phyloP scores from a whole-genome alignment of 2,113 vertebrate genomes.

The Diadophis punctatus region DNA sequence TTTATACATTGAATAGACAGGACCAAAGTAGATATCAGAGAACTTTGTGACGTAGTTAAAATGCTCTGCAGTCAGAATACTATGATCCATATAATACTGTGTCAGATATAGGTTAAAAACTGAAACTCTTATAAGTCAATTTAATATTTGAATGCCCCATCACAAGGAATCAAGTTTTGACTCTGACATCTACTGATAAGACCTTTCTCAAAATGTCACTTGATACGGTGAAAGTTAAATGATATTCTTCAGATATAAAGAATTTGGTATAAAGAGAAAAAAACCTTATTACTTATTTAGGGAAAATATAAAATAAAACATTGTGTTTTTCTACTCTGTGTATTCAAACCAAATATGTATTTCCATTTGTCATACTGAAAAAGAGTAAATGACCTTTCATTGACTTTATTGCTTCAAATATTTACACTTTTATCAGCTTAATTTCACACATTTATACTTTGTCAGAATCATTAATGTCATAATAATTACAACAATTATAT shows the following conservation, averaged over 20 bases:
- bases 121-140: neutral
- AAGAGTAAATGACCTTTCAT: slow-evolving; percentile 35
- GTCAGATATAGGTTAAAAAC: neutral
- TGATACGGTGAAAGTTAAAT: neutral
- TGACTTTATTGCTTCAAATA: slow-evolving; percentile 47
- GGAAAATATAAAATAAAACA: neutral
- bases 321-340: neutral
- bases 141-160: neutral
- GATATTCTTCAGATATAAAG: neutral
- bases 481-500: slow-evolving; percentile 58
- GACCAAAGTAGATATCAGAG: too few species aligned
- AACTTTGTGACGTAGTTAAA: neutral
- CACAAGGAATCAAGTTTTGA: neutral
- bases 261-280: neutral
- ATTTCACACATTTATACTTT: slow-evolving; percentile 68
- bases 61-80: neutral
- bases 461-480: slow-evolving; percentile 58
- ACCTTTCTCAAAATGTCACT: neutral
- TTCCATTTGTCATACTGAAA: neutral
- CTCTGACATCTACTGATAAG: neutral
- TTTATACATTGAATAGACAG: neutral
- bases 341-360: neutral
- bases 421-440: slow-evolving; percentile 61
- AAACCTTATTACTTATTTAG: neutral
- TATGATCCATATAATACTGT: neutral